Conservation (phyloP, 1,140 invertebrate genomes). For the Zaprionus taronus region DNA sequence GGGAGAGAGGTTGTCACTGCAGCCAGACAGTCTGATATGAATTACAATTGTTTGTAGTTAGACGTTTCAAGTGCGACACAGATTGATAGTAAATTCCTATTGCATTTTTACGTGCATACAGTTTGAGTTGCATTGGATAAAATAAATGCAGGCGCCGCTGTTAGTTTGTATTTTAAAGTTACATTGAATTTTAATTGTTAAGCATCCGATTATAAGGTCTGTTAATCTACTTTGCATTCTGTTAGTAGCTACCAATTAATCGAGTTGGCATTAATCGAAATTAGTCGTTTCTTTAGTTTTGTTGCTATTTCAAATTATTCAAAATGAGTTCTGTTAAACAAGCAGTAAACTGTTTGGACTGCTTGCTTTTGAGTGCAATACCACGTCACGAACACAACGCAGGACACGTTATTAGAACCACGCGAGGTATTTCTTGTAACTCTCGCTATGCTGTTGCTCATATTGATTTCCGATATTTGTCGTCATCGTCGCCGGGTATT, state of each 20-base stretch:
- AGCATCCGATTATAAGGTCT: neutral
- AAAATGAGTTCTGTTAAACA: too few relatives aligned
- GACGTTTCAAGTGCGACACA: constrained; percentile 30
- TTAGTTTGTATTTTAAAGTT: neutral
- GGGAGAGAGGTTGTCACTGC: neutral
- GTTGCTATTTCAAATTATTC: too few relatives aligned
- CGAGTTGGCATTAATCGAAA: too few relatives aligned
- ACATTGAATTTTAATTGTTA: neutral
- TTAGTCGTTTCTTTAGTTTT: too few relatives aligned
- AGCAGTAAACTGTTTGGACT: too few relatives aligned
- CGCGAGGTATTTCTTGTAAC: neutral
- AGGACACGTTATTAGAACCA: too few relatives aligned
- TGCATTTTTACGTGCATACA: constrained; percentile 5
- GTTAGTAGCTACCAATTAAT: neutral
- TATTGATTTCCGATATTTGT: constrained; percentile 73
- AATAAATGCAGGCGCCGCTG: neutral
- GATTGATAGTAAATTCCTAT: constrained; percentile 19
- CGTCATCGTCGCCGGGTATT: constrained; percentile 40
- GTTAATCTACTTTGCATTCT: neutral
- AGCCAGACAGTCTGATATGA: constrained; percentile 59
- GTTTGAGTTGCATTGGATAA: neutral
- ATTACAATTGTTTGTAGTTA: constrained; percentile 58
- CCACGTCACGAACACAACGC: too few relatives aligned
- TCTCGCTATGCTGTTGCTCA: constrained; percentile 28
- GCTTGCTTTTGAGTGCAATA: too few relatives aligned